Percentiles rank a stretch among this genome's conserved stretches.
Evolutionary conservation across 1,140 invertebrate genomes (phyloP).

Genomic region (Mamestra configurata): DNA sequence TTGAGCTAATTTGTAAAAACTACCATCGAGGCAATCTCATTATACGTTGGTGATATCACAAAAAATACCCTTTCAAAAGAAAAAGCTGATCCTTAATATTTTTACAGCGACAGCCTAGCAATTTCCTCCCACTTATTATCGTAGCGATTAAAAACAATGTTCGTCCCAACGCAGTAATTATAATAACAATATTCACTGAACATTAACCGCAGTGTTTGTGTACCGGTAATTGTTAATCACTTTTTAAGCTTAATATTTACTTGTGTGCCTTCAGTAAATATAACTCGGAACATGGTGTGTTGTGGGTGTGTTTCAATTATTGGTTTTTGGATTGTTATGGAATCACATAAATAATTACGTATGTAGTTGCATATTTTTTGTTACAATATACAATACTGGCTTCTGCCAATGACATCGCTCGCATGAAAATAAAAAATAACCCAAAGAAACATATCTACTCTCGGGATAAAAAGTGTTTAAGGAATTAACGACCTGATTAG

Average conservation of each 20-base stretch:
- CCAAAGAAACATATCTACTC: too few species aligned
- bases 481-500: too few species aligned
- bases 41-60: neutral
- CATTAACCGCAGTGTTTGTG: neutral
- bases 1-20: too few species aligned
- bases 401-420: too few species aligned
- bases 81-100: neutral
- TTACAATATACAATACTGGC: too few species aligned
- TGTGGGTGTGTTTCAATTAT: too few species aligned
- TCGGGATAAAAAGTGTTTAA: too few species aligned
- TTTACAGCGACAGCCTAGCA: neutral
- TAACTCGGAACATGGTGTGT: too few species aligned
- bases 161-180: neutral
- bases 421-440: too few species aligned
- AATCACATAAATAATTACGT: too few species aligned
- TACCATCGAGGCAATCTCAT: neutral
- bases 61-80: neutral
- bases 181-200: neutral
- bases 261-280: neutral
- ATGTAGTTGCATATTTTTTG: too few species aligned
- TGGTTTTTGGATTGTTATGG: too few species aligned
- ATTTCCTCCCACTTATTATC: neutral
- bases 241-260: conserved; percentile 5
- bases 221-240: neutral
- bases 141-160: neutral